A percentile compares a stretch with the other conserved stretches of the same genome.
Evolutionary conservation across 2,888 invertebrate species (phyloP).

Genomic region (Aphidoletes aphidimyza): DNA sequence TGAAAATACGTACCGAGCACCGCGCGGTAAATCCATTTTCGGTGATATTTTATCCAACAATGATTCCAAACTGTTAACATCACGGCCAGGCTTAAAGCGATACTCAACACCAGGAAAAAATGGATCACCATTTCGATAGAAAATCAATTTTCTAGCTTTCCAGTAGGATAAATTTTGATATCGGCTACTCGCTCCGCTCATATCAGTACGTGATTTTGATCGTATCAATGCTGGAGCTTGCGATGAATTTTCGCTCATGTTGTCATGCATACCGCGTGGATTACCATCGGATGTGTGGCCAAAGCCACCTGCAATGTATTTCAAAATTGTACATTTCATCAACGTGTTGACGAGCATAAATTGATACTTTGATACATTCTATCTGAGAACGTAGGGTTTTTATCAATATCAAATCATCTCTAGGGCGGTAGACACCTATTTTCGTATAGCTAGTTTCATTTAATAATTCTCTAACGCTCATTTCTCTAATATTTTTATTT

Average conservation of each 20-base stretch:
- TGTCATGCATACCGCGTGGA: slow-evolving; percentile 63
- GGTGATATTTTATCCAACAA: slow-evolving; percentile 87
- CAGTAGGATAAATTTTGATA: slow-evolving; percentile 87
- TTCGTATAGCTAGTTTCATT: too few species aligned
- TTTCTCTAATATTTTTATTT: too few species aligned
- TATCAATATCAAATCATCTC: too few species aligned
- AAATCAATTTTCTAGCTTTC: slow-evolving; percentile 86
- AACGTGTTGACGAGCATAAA: too few species aligned
- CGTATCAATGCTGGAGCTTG: slow-evolving; percentile 62
- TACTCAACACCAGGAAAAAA: slow-evolving; percentile 91
- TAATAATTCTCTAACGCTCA: too few species aligned
- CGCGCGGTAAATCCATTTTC: slow-evolving; percentile 86
- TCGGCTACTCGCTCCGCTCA: slow-evolving; percentile 67
- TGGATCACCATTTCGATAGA: slow-evolving; percentile 94
- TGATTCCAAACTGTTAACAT: slow-evolving; percentile 86
- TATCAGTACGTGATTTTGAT: slow-evolving; percentile 66
- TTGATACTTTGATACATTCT: too few species aligned
- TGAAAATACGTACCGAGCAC: slow-evolving; percentile 90
- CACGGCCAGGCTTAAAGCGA: slow-evolving; percentile 87
- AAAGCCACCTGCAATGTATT: background rate
- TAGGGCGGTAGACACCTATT: too few species aligned
- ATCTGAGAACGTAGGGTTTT: too few species aligned
- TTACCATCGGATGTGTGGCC: background rate
- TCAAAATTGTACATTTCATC: background rate
- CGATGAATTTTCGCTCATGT: slow-evolving; percentile 72